Evolutionary conservation across 2,113 vertebrate species (phyloP).

Genomic region (Aptenodytes patagonicus): DNA sequence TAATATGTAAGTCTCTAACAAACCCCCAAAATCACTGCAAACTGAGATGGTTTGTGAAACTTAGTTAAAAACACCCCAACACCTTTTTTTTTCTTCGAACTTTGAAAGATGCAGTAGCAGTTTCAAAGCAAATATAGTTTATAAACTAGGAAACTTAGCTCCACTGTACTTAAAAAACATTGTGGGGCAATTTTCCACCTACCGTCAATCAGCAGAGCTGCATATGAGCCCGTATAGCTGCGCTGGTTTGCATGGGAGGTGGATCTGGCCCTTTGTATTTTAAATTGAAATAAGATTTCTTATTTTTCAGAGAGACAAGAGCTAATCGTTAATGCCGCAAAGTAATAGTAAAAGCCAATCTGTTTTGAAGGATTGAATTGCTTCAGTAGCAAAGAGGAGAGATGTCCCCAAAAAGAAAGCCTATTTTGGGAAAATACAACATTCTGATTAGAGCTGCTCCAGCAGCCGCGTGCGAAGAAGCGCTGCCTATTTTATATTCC

Average conservation of each 20-base stretch:
- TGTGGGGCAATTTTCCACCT: neutral
- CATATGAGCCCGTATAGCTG: accelerated
- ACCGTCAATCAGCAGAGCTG: neutral
- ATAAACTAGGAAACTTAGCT: neutral
- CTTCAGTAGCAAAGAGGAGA: neutral
- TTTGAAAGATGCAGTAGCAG: neutral
- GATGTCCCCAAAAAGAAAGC: neutral
- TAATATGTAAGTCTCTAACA: neutral
- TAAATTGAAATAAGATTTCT: neutral
- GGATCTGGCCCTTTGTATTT: neutral
- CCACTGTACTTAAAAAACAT: neutral
- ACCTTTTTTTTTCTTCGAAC: neutral
- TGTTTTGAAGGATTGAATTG: neutral
- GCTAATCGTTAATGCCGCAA: neutral
- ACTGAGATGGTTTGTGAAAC: neutral
- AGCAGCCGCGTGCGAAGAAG: neutral
- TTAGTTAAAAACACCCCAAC: neutral
- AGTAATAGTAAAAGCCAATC: neutral
- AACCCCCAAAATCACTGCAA: neutral
- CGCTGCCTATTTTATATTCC: neutral
- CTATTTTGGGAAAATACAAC: neutral
- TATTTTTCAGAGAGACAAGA: neutral
- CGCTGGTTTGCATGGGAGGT: neutral
- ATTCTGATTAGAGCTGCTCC: conserved; percentile 4
- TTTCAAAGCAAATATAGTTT: neutral